Evolutionary conservation across 2,113 vertebrate genomes (phyloP).

Genomic region (Alouatta palliata): DNA sequence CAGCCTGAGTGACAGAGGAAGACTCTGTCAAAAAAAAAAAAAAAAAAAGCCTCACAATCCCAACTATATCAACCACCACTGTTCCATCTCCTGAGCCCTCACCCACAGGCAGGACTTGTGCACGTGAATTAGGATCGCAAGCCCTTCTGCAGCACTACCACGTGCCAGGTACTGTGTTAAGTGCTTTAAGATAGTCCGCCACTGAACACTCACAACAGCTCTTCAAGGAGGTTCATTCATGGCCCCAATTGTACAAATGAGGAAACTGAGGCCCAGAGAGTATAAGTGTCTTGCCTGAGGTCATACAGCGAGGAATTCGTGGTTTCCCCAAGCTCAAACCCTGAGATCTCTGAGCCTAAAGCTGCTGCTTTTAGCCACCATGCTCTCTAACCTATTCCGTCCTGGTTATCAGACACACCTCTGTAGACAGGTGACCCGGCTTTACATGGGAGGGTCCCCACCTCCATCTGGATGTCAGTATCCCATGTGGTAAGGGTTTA

Average conservation of each 20-base stretch:
- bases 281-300: too few relatives aligned
- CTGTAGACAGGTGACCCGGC: background rate
- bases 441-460: background rate
- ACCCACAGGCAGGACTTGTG: background rate
- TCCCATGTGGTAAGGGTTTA: background rate
- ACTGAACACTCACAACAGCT: background rate
- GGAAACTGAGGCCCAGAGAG: background rate
- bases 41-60: too few relatives aligned
- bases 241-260: background rate
- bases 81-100: background rate
- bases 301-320: background rate
- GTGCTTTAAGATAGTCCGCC: background rate
- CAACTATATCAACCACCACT: background rate
- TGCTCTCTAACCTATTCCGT: background rate
- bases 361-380: background rate
- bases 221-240: background rate
- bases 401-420: background rate
- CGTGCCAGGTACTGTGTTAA: background rate
- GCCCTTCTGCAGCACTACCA: rapidly evolving
- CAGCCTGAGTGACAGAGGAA: too few relatives aligned
- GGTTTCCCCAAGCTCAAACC: background rate
- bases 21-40: too few relatives aligned
- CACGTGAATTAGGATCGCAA: too few relatives aligned
- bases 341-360: background rate
- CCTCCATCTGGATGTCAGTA: background rate